Conservation (phyloP, 2,888 invertebrate genomes). For the Parascotia fuliginaria region DNA sequence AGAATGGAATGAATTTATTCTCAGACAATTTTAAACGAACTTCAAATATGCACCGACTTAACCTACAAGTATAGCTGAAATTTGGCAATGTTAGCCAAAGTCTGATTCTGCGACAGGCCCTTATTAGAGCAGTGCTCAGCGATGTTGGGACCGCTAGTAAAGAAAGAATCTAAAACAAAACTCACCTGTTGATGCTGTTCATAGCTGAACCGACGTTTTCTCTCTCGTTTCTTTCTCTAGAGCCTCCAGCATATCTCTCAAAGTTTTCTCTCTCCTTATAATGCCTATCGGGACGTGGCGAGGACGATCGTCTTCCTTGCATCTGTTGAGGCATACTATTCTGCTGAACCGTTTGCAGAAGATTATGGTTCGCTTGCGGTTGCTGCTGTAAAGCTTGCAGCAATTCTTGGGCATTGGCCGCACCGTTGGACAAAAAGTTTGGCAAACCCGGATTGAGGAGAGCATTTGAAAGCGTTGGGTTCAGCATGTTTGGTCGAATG, state of each 20-base stretch:
- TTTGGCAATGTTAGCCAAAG: too few relatives aligned
- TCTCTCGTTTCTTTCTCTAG: slow-evolving; percentile 81
- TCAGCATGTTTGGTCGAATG: slow-evolving; percentile 82
- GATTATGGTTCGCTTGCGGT: slow-evolving; percentile 80
- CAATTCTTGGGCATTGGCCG: slow-evolving; percentile 89
- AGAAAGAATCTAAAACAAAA: slow-evolving; percentile 21
- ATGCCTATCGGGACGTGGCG: slow-evolving; percentile 77
- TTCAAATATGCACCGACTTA: too few relatives aligned
- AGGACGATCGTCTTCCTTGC: slow-evolving; percentile 80
- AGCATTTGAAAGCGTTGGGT: slow-evolving; percentile 88
- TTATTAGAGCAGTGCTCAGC: too few relatives aligned
- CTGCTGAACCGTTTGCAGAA: slow-evolving; percentile 81
- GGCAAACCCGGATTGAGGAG: slow-evolving; percentile 89
- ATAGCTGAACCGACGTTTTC: slow-evolving; percentile 86
- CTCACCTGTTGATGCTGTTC: slow-evolving; percentile 89
- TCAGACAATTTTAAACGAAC: too few relatives aligned
- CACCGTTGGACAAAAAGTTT: slow-evolving; percentile 90
- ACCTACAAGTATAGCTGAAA: too few relatives aligned
- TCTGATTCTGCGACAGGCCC: too few relatives aligned
- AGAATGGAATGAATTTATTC: slow-evolving; percentile 16
- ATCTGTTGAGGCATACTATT: slow-evolving; percentile 80
- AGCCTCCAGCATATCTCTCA: slow-evolving; percentile 75
- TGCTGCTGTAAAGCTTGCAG: slow-evolving; percentile 90
- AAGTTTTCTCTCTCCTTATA: slow-evolving; percentile 82
- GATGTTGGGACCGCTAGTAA: too few relatives aligned